Evolutionary conservation across 2,888 invertebrate genomes (phyloP), one percentile per base, ranked within the genome.

Genomic region (Leptopilina syphax): DNA sequence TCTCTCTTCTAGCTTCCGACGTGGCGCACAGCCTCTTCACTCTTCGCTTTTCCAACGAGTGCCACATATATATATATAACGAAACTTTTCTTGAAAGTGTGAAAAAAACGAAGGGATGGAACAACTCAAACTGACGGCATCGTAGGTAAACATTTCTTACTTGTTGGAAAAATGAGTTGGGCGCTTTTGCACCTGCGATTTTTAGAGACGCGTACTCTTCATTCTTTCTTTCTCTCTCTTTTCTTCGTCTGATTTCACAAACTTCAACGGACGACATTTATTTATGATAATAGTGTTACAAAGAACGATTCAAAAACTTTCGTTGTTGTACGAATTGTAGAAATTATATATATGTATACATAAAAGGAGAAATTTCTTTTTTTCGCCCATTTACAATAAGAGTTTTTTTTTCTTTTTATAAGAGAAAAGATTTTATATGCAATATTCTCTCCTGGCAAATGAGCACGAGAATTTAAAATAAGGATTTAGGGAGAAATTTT

Each of bases 31-130:
- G 54, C 10, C 57, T 73, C 54, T 34, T 57, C 57, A 57, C 34
- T 57, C 73, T 70, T 54, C 34, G 70, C 54, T 27, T 41, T 34
- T 54, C 10, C 73, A 27, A 41, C 54, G 57, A 73, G 57, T 73
- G 41, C 13, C 27, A 34, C 3, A 34, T 1, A 34, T 34, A 34
- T 34, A 34, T 34, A 34, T 27, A 27, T 27, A 73, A 57, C 73
- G 73, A 73, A 73, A 73, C 57, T 73, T 73, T 73, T 73, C 9
- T 44, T 44, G 57, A 73, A 60, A 57, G 57, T 73, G 73, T 60
- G 57, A n/a, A 73, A 73, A 34, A 57, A 9, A 60, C 57, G 18
- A 41, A 57, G 34, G 27, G 41, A 41, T 13, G 34, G 41, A 57
- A n/a, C n/a, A 57, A 13, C 57, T 57, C 57, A 10, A 73, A 57